Evolutionary conservation across 2,888 invertebrate species (phyloP).

Genomic region (Neoitamus cyanurus): DNA sequence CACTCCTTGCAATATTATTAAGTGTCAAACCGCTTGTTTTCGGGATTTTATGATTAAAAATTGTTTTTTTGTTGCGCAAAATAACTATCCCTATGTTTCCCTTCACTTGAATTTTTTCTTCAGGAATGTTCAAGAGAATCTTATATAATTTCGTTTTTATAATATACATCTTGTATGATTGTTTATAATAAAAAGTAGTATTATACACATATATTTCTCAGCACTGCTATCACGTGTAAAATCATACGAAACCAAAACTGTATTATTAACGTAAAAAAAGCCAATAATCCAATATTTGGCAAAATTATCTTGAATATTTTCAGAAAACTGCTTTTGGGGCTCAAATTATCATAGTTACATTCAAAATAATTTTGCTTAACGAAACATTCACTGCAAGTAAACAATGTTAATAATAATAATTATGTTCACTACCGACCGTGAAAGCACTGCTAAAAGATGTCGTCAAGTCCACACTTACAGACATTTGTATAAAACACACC

Average conservation of each 20-base stretch:
- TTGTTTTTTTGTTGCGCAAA: conserved; percentile 11
- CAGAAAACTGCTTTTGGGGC: conserved; percentile 26
- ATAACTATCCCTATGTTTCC: neutral
- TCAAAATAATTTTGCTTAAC: conserved; percentile 34
- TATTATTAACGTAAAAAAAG: neutral
- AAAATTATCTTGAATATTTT: conserved; percentile 32
- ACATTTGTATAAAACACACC: neutral
- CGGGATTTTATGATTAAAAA: neutral
- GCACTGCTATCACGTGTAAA: neutral
- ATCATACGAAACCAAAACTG: neutral
- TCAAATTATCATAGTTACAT: conserved; percentile 12
- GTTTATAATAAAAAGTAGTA: neutral
- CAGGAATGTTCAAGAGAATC: neutral
- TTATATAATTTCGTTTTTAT: neutral
- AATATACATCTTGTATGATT: neutral
- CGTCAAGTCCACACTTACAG: neutral
- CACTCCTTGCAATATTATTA: neutral
- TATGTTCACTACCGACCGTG: neutral
- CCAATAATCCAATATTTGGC: neutral
- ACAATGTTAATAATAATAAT: neutral
- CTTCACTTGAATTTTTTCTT: neutral
- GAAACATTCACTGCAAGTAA: neutral
- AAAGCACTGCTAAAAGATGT: neutral
- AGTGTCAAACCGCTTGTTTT: neutral
- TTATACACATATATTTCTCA: neutral